phyloP scores from a whole-genome alignment of 2,113 vertebrate genomes.

The Aegotheles bennettii region DNA sequence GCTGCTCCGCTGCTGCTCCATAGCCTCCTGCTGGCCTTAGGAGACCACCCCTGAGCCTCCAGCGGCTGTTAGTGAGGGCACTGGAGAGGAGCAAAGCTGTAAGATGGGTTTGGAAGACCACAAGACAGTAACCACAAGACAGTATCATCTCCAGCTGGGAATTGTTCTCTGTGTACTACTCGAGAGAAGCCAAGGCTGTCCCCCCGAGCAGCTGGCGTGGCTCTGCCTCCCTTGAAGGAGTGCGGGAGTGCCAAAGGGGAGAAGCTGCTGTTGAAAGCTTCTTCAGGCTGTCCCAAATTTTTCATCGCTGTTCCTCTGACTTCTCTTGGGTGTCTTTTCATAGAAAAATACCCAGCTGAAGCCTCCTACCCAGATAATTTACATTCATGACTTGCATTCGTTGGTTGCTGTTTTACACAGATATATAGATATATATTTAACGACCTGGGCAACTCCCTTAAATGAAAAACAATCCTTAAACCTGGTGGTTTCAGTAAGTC shows the following conservation, averaged over 20 bases:
- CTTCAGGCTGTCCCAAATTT: neutral
- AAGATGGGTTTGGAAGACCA: neutral
- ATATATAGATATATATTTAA: neutral
- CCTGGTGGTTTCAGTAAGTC: neutral
- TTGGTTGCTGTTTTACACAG: neutral
- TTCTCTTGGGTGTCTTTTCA: neutral
- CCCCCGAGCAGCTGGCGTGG: neutral
- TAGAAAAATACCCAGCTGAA: neutral
- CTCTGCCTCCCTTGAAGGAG: neutral
- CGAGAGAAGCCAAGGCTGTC: neutral
- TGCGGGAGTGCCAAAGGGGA: neutral
- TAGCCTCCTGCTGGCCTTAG: neutral
- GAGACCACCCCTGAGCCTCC: neutral
- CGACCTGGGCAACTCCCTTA: neutral
- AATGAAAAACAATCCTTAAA: neutral
- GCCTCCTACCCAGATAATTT: neutral
- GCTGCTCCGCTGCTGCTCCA: neutral
- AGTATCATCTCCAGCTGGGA: neutral
- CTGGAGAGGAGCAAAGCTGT: neutral
- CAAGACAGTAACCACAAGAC: neutral
- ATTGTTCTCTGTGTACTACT: rapidly evolving
- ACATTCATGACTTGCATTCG: neutral
- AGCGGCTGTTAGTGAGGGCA: neutral
- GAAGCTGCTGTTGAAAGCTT: neutral
- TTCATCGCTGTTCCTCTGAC: neutral